phyloP scores from a whole-genome alignment of 2,113 vertebrate species.

The Megaleporinus macrocephalus region DNA sequence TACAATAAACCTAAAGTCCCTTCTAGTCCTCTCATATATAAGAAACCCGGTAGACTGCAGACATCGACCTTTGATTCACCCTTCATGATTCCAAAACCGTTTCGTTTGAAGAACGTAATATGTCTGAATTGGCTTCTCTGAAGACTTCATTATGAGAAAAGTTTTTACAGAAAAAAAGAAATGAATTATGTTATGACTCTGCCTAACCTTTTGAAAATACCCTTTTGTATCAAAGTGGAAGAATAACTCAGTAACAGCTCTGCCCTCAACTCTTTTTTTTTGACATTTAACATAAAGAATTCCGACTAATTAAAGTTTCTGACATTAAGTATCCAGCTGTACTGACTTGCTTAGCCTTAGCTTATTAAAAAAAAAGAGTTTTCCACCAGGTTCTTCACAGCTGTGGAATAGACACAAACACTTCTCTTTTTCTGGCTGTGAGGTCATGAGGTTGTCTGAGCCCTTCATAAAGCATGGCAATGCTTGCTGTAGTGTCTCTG shows the following conservation, averaged over 20 bases:
- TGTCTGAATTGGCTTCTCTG: not conserved
- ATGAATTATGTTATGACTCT: not conserved
- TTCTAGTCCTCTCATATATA: too few species aligned
- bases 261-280: not conserved
- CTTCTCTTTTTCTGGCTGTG: not conserved
- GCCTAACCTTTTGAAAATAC: constrained; percentile 7
- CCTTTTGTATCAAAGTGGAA: constrained; percentile 13
- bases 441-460: constrained; percentile 17
- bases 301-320: constrained; percentile 25
- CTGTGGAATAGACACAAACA: constrained; percentile 21
- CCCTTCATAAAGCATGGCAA: constrained; percentile 13
- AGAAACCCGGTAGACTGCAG: too few species aligned
- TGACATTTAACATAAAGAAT: constrained; percentile 32
- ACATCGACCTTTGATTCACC: too few species aligned
- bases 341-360: not conserved
- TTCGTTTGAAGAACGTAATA: not conserved
- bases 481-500: constrained; percentile 6
- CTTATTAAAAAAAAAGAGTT: constrained; percentile 2
- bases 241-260: not conserved
- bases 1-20: too few species aligned
- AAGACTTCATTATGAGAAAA: not conserved
- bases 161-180: not conserved
- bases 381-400: not conserved
- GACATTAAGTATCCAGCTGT: constrained; percentile 12
- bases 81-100: too few species aligned